These are phyloP conservation scores for Asbolus verrucosus DNA, from an alignment of 1,140 invertebrate species.

Conservation along the genomic window DNA sequence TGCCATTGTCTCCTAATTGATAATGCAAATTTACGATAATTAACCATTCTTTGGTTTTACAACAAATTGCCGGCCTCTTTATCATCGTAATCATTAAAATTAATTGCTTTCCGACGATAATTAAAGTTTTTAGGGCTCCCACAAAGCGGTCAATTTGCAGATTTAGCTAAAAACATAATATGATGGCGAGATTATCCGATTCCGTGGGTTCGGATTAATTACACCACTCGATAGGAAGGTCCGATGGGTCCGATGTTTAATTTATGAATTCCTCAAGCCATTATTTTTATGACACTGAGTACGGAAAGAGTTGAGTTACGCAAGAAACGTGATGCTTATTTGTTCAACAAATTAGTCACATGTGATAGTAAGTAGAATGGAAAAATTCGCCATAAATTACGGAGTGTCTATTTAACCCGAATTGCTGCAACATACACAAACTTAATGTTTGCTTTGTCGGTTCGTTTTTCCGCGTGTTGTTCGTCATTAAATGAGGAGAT, in stretches of 20 bases:
- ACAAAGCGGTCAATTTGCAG: conserved; percentile 16
- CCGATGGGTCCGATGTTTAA: background rate
- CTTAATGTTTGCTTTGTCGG: background rate
- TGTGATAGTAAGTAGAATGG: conserved; percentile 1
- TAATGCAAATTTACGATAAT: conserved; percentile 34
- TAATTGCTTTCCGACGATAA: conserved; percentile 26
- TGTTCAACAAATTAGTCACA: conserved; percentile 20
- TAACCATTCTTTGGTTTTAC: conserved; percentile 30
- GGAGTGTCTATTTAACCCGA: conserved; percentile 2
- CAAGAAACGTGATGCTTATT: conserved; percentile 24
- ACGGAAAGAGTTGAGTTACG: background rate
- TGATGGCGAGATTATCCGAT: conserved; percentile 17
- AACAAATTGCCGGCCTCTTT: conserved; percentile 25
- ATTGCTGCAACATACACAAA: conserved; percentile 1
- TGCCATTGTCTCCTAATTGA: conserved; percentile 17
- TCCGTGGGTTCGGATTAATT: background rate
- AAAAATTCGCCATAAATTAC: background rate
- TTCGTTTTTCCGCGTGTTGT: background rate
- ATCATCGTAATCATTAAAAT: conserved; percentile 26
- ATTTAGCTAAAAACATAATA: conserved; percentile 18
- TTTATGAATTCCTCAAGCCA: background rate
- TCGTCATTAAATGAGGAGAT: background rate
- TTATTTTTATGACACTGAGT: conserved; percentile 4
- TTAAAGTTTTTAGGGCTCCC: conserved; percentile 27
- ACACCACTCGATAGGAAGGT: conserved; percentile 2